These are phyloP conservation scores for Acipenser transmontanus DNA, from an alignment of 2,797 vertebrate genomes.

Conservation along the genomic window DNA sequence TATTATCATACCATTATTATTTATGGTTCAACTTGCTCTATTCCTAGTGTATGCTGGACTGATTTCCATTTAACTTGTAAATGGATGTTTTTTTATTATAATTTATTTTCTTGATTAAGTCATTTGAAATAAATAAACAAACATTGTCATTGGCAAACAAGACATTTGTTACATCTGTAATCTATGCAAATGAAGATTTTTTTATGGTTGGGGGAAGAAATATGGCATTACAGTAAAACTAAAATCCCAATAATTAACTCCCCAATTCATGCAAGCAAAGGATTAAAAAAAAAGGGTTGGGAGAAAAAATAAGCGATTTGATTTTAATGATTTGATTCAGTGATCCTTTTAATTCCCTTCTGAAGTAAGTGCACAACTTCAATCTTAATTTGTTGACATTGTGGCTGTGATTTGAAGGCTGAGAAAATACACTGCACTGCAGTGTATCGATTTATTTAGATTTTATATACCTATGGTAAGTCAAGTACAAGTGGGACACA, in stretches of 20 bases:
- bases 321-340: constrained; percentile 73
- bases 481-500: too few species aligned
- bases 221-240: not conserved
- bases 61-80: too few species aligned
- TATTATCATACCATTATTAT: too few species aligned
- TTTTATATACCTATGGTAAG: too few species aligned
- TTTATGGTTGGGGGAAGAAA: not conserved
- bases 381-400: constrained; percentile 48
- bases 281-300: constrained; percentile 17
- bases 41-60: too few species aligned
- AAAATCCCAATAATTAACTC: constrained; percentile 63
- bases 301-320: constrained; percentile 42
- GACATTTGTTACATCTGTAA: not conserved
- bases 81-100: too few species aligned
- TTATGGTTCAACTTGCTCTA: too few species aligned
- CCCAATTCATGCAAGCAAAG: constrained; percentile 52
- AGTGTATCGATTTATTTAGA: too few species aligned
- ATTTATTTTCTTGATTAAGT: too few species aligned
- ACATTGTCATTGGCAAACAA: not conserved
- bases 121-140: too few species aligned
- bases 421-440: constrained; percentile 5
- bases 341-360: constrained; percentile 70
- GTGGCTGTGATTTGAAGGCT: constrained; percentile 33
- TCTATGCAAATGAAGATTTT: not conserved
- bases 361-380: constrained; percentile 46